Conservation (phyloP, 2,888 invertebrate genomes). For the Drosophila parthenogenetica region DNA sequence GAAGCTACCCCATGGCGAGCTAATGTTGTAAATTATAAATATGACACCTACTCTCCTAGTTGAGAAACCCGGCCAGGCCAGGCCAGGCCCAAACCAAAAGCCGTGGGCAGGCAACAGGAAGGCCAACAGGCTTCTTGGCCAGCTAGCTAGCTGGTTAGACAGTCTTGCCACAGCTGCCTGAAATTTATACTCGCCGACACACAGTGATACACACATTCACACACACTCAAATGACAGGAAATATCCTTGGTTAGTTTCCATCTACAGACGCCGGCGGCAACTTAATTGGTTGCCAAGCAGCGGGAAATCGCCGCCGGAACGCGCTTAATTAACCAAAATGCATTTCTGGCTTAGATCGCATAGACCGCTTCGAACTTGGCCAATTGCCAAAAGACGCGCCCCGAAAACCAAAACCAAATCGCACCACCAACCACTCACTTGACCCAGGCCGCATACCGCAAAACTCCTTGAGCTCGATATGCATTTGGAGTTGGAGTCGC, state of each 20-base stretch:
- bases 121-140: conserved; percentile 35
- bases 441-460: conserved; percentile 28
- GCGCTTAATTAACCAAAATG: conserved; percentile 79
- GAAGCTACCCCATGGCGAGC: conserved; percentile 82
- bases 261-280: conserved; percentile 54
- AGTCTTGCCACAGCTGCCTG: conserved; percentile 59
- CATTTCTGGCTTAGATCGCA: conserved; percentile 64
- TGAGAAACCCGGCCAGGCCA: conserved; percentile 9
- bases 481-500: conserved; percentile 48
- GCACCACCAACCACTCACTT: conserved; percentile 26
- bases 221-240: conserved; percentile 54
- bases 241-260: conserved; percentile 57
- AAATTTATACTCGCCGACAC: conserved; percentile 67
- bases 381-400: conserved; percentile 51
- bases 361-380: conserved; percentile 38
- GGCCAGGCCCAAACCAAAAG: conserved; percentile 37
- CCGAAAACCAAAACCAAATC: conserved; percentile 3
- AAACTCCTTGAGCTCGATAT: conserved; percentile 45
- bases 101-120: conserved; percentile 63
- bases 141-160: conserved; percentile 25
- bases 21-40: conserved; percentile 83
- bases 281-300: conserved; percentile 78
- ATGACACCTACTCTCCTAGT: conserved; percentile 80
- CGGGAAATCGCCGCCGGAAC: conserved; percentile 77
- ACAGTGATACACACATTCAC: conserved; percentile 14